phyloP scores from a whole-genome alignment of 2,113 vertebrate species.

The Odocoileus hemionus region DNA sequence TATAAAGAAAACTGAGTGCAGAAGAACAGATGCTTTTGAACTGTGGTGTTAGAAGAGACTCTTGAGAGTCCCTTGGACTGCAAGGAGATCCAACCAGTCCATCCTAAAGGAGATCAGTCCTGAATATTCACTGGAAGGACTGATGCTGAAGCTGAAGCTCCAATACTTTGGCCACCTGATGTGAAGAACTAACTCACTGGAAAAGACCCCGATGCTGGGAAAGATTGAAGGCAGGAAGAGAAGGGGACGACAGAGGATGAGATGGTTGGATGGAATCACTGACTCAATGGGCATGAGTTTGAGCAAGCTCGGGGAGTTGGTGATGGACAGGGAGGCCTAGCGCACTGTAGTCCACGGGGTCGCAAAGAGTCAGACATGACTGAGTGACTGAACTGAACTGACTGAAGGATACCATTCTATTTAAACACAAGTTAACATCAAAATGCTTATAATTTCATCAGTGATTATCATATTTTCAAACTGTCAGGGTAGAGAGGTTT shows the following conservation, averaged over 20 bases:
- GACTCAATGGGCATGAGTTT: background rate
- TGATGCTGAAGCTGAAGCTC: background rate
- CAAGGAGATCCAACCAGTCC: background rate
- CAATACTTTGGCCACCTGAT: background rate
- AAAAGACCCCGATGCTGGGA: background rate
- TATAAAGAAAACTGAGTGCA: background rate
- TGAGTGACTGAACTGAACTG: background rate
- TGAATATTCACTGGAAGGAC: background rate
- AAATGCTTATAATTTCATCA: background rate
- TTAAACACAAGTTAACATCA: background rate
- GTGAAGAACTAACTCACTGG: background rate
- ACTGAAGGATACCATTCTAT: background rate
- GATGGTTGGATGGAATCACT: background rate
- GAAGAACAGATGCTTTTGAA: background rate
- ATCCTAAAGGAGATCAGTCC: background rate
- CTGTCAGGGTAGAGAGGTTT: background rate
- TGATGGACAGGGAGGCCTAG: background rate
- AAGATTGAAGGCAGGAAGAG: background rate
- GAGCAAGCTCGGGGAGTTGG: background rate
- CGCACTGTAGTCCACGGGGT: background rate
- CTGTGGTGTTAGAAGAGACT: background rate
- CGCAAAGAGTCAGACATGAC: background rate
- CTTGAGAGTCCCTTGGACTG: background rate
- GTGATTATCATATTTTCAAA: background rate
- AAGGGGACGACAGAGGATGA: background rate